Conservation (phyloP, 2,888 invertebrate genomes). For the Danaus chrysippus region DNA sequence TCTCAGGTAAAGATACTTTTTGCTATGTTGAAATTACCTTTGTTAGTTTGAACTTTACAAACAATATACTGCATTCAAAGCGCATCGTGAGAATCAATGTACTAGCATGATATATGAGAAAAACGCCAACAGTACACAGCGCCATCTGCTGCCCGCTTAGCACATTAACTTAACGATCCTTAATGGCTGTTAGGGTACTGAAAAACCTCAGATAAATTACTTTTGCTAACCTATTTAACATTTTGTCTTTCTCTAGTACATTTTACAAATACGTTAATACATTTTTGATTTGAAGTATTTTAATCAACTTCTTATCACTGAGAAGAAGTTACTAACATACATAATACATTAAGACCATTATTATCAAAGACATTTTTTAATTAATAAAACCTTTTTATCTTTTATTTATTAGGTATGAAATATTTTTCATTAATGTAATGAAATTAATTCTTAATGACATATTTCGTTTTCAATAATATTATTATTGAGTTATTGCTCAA, state of each 20-base stretch:
- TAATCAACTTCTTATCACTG: too few species aligned
- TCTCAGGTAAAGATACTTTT: background rate
- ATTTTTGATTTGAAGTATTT: background rate
- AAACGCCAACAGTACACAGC: conserved; percentile 54
- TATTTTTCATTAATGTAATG: background rate
- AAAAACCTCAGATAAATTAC: conserved; percentile 74
- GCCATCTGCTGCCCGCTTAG: conserved; percentile 68
- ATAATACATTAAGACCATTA: too few species aligned
- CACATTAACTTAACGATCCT: conserved; percentile 75
- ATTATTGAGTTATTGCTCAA: background rate
- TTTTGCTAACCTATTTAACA: conserved; percentile 59
- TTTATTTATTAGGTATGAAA: background rate
- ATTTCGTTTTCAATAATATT: background rate
- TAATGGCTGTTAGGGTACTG: conserved; percentile 68
- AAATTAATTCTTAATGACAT: background rate
- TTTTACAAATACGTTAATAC: conserved; percentile 19
- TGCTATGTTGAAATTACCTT: background rate
- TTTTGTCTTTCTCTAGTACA: conserved; percentile 54
- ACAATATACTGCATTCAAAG: conserved; percentile 9
- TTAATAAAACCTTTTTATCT: too few species aligned
- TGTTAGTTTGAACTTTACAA: background rate
- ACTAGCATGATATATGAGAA: conserved; percentile 65
- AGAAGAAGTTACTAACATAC: too few species aligned
- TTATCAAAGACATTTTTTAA: too few species aligned
- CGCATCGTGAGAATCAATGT: conserved; percentile 28